Base-by-base conservation (phyloP, 2,797 vertebrate genomes). In the Macroramphosus scolopax region DNA sequence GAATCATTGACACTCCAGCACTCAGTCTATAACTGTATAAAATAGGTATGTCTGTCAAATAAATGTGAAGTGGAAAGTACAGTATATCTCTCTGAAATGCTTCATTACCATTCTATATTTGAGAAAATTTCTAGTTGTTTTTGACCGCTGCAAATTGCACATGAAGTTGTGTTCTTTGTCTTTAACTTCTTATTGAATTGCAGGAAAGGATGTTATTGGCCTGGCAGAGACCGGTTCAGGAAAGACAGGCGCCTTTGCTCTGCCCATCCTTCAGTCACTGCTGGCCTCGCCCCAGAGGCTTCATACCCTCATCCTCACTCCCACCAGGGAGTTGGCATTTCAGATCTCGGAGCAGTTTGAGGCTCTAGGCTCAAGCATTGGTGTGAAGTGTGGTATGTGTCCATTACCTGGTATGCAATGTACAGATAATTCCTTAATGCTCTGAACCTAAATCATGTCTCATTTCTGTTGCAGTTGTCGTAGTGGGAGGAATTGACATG, bases 271-370 rank as follows among this genome's bases (percentile, higher is more conserved):
- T 39, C 96, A 99, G 45, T 91, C 92, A 0, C 87, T 99, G 47
- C 87, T 98, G 43, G 84, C 92, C 42, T 92, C 87, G 0, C 92
- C 95, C 0, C 95, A 96, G 80, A 89, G 94, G 15, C 90, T 98
- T 15, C 97, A 97, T 63, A 92, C 95, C 4, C 91, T 99, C 6
- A 90, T 99, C 17, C 93, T 99, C 53, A 98, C 97, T 0, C 97
- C 96, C 0, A 99, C 97, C 10, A 89, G 95, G 24, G 97, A 99
- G 78, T 52, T 99, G 56, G 97, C 96, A 1, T 99, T 99, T 75
- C 97, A 99, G 86, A 98, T 99, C 68, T 88, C 94, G 0, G 96
- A 99, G 81, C 97, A 99, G 71, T 98, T 99, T 51, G 94, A 98
- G 75, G 97, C 96, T 5, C 85, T 99, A 66, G 96, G 96, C 3